These are phyloP conservation scores for Cossypha polioptera DNA, from an alignment of 2,797 vertebrate genomes.

Conservation along the genomic window DNA sequence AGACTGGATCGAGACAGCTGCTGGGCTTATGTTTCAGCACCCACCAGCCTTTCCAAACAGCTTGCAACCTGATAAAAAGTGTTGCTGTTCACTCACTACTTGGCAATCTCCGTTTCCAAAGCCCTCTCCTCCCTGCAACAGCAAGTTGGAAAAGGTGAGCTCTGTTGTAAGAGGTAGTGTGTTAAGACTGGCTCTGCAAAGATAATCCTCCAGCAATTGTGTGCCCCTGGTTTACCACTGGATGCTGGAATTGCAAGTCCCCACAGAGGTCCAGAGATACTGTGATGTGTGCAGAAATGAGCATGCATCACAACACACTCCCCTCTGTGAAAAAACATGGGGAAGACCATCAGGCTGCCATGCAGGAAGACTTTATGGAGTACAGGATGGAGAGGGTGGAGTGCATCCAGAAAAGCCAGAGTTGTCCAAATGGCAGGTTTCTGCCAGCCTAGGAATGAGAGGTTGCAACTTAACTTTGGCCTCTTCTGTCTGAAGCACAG, in stretches of 20 bases:
- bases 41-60: background rate
- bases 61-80: background rate
- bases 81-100: background rate
- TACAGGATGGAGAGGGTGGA: background rate
- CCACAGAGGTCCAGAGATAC: background rate
- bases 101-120: background rate
- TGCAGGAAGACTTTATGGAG: background rate
- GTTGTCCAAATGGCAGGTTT: background rate
- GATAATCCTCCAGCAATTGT: background rate
- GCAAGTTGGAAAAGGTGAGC: background rate
- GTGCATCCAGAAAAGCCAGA: background rate
- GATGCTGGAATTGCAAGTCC: background rate
- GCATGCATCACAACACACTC: rapidly evolving
- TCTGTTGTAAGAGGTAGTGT: background rate
- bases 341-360: background rate
- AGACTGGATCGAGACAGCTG: background rate
- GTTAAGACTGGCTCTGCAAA: background rate
- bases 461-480: background rate
- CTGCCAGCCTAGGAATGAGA: background rate
- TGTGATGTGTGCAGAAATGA: rapidly evolving
- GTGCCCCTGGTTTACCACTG: background rate
- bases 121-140: background rate
- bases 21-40: background rate
- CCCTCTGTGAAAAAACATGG: background rate
- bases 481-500: background rate